Conservation (phyloP, 2,888 invertebrate genomes). For the Sicus ferrugineus region DNA sequence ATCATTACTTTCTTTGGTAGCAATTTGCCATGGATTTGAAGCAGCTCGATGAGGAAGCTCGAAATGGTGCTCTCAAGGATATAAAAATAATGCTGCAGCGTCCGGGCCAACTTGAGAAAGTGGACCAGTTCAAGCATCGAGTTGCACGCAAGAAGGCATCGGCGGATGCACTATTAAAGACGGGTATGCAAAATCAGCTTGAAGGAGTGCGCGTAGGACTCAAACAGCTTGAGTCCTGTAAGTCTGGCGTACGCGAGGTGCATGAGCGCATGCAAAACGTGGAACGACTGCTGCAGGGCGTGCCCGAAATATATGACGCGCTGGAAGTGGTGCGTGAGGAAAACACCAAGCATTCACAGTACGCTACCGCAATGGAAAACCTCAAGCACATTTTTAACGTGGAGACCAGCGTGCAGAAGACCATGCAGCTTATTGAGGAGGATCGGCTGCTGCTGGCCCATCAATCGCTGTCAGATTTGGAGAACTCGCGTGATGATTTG, state of each 20-base stretch:
- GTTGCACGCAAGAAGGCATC: constrained; percentile 63
- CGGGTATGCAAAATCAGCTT: constrained; percentile 97
- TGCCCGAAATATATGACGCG: constrained; percentile 81
- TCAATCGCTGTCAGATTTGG: constrained; percentile 91
- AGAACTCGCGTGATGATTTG: constrained; percentile 95
- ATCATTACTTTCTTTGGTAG: neutral
- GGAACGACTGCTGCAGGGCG: constrained; percentile 75
- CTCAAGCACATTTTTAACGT: constrained; percentile 98
- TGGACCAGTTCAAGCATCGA: constrained; percentile 65
- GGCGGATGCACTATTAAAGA: constrained; percentile 74
- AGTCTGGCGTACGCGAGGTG: constrained; percentile 83
- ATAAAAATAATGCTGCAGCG: constrained; percentile 92
- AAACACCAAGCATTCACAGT: constrained; percentile 94
- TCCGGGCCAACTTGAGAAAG: constrained; percentile 94
- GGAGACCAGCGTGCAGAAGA: constrained; percentile 94
- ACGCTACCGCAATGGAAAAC: constrained; percentile 97
- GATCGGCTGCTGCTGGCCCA: constrained; percentile 95
- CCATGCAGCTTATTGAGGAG: constrained; percentile 92
- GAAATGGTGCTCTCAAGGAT: constrained; percentile 79
- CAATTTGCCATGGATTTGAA: constrained; percentile 66
- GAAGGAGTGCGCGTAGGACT: constrained; percentile 96
- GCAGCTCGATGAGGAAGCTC: constrained; percentile 80
- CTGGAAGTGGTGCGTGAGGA: constrained; percentile 89
- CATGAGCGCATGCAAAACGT: constrained; percentile 78
- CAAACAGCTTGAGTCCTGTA: constrained; percentile 84